Evolutionary conservation across 1,140 invertebrate genomes (phyloP).

Genomic region (Caenorhabditis elegans): WBcel235 BX284605.5:13133501-13134000

Average conservation of each 20-base stretch:
- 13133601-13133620: conserved; percentile 18
- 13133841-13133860: background rate
- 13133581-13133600: background rate
- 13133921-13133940: too few species aligned
- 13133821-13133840: background rate
- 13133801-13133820: conserved; percentile 2
- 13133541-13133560: background rate
- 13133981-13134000: too few species aligned
- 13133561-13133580: conserved; percentile 17
- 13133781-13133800: background rate
- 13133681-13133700: background rate
- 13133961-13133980: too few species aligned
- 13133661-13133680: background rate
- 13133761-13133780: background rate
- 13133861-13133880: background rate
- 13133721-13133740: too few species aligned
- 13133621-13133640: background rate
- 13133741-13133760: too few species aligned
- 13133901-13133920: background rate
- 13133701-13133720: too few species aligned
- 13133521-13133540: conserved; percentile 21
- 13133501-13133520: conserved; percentile 11
- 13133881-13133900: background rate
- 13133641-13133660: background rate
- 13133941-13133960: too few species aligned